A percentile compares a stretch with the other conserved stretches of the same genome.
These are phyloP conservation scores for Ahaetulla prasina DNA, from an alignment of 2,113 vertebrate genomes.

Conservation along the genomic window DNA sequence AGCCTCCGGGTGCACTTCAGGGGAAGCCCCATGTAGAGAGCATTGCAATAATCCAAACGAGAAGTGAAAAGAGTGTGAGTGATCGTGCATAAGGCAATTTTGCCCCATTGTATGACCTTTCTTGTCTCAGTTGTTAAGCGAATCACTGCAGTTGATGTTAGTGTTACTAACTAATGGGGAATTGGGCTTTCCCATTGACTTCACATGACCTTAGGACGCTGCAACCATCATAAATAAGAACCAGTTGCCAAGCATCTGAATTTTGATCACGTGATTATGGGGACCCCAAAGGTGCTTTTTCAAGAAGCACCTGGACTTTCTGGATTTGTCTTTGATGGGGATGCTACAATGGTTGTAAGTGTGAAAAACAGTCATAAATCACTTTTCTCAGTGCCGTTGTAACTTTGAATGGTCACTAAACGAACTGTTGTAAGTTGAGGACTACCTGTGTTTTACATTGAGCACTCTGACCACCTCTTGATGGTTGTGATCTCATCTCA, in stretches of 20 bases:
- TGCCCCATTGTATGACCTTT: background rate
- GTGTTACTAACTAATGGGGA: too few relatives aligned
- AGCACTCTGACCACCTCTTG: background rate
- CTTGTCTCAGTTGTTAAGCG: background rate
- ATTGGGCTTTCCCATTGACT: background rate
- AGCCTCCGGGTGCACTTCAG: too few relatives aligned
- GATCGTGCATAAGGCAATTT: too few relatives aligned
- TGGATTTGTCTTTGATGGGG: too few relatives aligned
- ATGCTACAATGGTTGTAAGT: background rate
- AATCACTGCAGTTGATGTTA: background rate
- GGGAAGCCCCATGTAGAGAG: too few relatives aligned
- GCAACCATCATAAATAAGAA: background rate
- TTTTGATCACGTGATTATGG: background rate
- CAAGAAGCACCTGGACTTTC: too few relatives aligned
- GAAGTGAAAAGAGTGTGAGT: too few relatives aligned
- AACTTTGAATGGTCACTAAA: background rate
- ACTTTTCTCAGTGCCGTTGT: background rate
- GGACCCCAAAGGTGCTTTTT: too few relatives aligned
- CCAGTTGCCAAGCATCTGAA: background rate
- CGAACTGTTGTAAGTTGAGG: background rate
- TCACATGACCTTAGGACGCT: background rate
- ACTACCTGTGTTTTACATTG: background rate
- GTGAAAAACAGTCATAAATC: background rate
- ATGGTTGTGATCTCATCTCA: background rate
- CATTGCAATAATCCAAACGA: too few relatives aligned